Evolutionary conservation across 2,888 invertebrate species (phyloP).

Genomic region (Pterostichus niger): DNA sequence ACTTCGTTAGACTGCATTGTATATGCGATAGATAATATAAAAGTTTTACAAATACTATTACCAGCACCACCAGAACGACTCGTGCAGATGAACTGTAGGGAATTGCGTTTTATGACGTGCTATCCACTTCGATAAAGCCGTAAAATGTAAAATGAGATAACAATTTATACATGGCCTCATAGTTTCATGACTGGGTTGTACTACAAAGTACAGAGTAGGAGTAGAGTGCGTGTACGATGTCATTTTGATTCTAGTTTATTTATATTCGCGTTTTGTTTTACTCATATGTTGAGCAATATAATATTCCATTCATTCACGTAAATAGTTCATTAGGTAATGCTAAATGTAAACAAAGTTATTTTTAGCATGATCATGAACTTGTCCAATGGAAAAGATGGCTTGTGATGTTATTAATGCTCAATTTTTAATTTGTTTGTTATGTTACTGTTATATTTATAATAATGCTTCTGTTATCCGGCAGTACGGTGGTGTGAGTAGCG

Average conservation of each 20-base stretch:
- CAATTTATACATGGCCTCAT: slow-evolving; percentile 26
- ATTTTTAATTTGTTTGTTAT: too few relatives aligned
- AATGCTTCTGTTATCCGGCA: too few relatives aligned
- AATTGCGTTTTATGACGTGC: not conserved
- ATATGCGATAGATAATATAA: not conserved
- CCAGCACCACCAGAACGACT: not conserved
- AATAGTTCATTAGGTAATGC: too few relatives aligned
- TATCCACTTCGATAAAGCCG: not conserved
- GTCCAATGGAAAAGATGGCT: too few relatives aligned
- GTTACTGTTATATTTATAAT: too few relatives aligned
- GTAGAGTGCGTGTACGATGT: slow-evolving; percentile 5
- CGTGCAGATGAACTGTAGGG: not conserved
- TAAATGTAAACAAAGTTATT: too few relatives aligned
- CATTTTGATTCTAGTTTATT: not conserved
- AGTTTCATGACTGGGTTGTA: too few relatives aligned
- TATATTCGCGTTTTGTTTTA: not conserved
- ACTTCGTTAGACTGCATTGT: not conserved
- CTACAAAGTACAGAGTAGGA: too few relatives aligned
- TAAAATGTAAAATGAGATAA: slow-evolving; percentile 16
- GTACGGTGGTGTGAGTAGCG: too few relatives aligned
- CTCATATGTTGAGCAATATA: not conserved
- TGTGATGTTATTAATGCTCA: too few relatives aligned
- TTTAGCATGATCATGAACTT: too few relatives aligned
- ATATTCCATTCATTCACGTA: not conserved
- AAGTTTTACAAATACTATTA: not conserved